Conservation (phyloP, 2,888 invertebrate genomes). For the Apamea crenata region DNA sequence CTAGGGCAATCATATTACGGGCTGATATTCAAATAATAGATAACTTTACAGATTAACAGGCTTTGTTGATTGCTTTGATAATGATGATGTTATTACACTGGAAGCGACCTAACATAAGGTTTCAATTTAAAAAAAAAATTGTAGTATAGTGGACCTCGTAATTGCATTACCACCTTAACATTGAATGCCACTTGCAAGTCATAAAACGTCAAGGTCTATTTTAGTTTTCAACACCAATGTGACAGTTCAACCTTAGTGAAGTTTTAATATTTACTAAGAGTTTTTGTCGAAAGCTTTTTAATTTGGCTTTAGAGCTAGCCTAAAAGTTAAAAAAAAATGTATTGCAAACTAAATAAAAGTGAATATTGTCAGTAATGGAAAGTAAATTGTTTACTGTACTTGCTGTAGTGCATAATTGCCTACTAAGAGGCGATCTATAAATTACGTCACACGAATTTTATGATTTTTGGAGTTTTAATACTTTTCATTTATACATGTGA, state of each 20-base stretch:
- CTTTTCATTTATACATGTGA: background rate
- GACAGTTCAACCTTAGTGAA: background rate
- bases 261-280: too few species aligned
- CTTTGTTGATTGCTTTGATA: background rate
- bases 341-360: background rate
- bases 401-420: background rate
- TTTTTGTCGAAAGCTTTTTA: background rate
- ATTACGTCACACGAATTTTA: background rate
- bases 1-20: background rate
- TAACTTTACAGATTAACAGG: background rate
- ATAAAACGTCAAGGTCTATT: background rate
- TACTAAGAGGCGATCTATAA: background rate
- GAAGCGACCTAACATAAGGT: background rate
- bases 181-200: background rate
- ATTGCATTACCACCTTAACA: background rate
- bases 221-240: background rate
- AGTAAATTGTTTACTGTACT: background rate
- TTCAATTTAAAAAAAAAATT: too few species aligned
- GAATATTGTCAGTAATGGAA: background rate
- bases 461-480: background rate
- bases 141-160: background rate
- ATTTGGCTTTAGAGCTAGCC: background rate
- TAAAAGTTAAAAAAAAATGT: background rate
- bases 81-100: background rate
- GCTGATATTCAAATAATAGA: background rate